Percentiles rank a stretch among this genome's conserved stretches.
These are phyloP conservation scores for Falco cherrug DNA, from an alignment of 2,797 vertebrate genomes.

Conservation along the genomic window DNA sequence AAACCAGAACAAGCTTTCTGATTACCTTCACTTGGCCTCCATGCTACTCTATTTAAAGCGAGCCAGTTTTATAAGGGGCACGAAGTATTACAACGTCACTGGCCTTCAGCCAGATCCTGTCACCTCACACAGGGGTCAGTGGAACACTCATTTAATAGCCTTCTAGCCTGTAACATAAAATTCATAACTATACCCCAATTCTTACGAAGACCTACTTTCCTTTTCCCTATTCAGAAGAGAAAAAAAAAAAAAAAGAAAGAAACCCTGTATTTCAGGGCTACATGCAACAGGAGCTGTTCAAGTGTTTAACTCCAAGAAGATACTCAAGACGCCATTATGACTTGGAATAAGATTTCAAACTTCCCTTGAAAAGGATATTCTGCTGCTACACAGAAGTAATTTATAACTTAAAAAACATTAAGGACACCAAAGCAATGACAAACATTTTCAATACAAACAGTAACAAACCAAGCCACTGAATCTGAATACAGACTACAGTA, in stretches of 20 bases:
- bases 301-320: neutral
- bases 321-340: neutral
- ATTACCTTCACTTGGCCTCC: slow-evolving; percentile 44
- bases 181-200: neutral
- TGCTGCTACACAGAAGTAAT: neutral
- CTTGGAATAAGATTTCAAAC: neutral
- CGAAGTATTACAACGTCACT: neutral
- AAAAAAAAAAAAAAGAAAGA: neutral
- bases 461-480: neutral
- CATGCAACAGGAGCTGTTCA: neutral
- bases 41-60: neutral
- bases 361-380: neutral
- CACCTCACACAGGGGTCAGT: slow-evolving; percentile 31
- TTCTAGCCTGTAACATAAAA: neutral
- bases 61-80: neutral
- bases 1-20: neutral
- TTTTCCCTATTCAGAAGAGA: neutral
- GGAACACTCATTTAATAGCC: neutral
- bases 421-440: neutral
- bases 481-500: neutral
- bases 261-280: neutral
- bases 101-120: slow-evolving; percentile 13
- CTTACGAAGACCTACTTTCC: neutral
- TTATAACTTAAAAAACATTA: neutral
- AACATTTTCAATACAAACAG: neutral